These are phyloP conservation scores for Stegodyphus dumicola DNA, from an alignment of 1,140 invertebrate genomes.

Conservation along the genomic window DNA sequence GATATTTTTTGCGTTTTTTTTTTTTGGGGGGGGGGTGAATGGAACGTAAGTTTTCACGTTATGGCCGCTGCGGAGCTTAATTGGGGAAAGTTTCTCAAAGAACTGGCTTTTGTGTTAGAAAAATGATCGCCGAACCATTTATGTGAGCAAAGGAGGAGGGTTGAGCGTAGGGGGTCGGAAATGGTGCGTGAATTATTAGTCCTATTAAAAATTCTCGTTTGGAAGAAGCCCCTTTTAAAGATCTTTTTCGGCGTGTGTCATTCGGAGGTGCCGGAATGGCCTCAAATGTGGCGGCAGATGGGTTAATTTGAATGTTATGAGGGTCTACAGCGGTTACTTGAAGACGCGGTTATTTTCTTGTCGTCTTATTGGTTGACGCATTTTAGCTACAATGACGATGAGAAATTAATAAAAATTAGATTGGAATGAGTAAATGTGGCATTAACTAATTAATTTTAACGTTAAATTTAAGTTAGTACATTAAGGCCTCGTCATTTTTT, in stretches of 20 bases:
- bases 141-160: neutral
- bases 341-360: no score
- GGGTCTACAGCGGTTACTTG: neutral
- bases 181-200: conserved; percentile 27
- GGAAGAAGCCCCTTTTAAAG: conserved; percentile 8
- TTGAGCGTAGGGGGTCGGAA: neutral
- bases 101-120: conserved; percentile 4
- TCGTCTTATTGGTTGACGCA: no score
- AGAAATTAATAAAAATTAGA: no score
- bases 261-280: conserved; percentile 1
- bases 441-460: no score
- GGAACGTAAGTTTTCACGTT: neutral
- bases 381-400: no score
- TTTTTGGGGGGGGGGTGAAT: no score
- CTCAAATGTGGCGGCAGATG: conserved; percentile 3
- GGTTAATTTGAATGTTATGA: conserved; percentile 32
- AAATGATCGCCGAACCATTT: conserved; percentile 8
- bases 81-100: conserved; percentile 14
- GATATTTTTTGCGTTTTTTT: no score
- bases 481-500: no score
- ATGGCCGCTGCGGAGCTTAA: conserved; percentile 1
- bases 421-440: no score
- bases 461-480: no score
- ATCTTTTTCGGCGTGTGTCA: neutral
- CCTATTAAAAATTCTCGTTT: conserved; percentile 40